phyloP scores from a whole-genome alignment of 2,888 invertebrate genomes.

The Neocrepidodera transversa region DNA sequence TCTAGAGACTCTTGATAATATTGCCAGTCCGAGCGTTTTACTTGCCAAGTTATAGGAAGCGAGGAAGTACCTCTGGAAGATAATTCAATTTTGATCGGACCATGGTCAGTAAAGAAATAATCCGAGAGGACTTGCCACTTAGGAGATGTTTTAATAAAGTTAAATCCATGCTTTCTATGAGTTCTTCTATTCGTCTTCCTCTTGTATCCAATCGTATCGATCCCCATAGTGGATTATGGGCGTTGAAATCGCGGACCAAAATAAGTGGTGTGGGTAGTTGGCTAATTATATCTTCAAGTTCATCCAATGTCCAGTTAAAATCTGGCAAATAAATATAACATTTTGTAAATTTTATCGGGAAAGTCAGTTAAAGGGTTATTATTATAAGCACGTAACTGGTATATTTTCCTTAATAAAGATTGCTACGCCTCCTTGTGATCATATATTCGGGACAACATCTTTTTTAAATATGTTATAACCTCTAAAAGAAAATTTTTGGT shows the following conservation, averaged over 20 bases:
- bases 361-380: too few relatives aligned
- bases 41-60: not conserved
- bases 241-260: conserved; percentile 12
- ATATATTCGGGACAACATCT: too few relatives aligned
- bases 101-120: conserved; percentile 15
- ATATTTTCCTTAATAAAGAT: too few relatives aligned
- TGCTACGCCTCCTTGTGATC: too few relatives aligned
- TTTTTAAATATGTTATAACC: too few relatives aligned
- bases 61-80: not conserved
- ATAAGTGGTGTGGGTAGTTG: conserved; percentile 12
- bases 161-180: conserved; percentile 5
- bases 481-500: too few relatives aligned
- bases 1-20: not conserved
- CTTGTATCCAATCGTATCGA: not conserved
- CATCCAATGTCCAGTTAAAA: conserved; percentile 1
- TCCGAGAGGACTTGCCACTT: conserved; percentile 10
- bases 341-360: conserved; percentile 7
- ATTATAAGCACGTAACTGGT: too few relatives aligned
- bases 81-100: conserved; percentile 9
- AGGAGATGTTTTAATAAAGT: conserved; percentile 1
- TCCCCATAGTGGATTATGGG: conserved; percentile 12
- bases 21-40: conserved; percentile 6
- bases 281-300: conserved; percentile 3
- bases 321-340: conserved; percentile 10
- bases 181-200: conserved; percentile 11